A percentile compares a stretch with the other conserved stretches of the same genome.
These are phyloP conservation scores for Sycophila texana DNA, from an alignment of 2,888 invertebrate species.

Conservation along the genomic window DNA sequence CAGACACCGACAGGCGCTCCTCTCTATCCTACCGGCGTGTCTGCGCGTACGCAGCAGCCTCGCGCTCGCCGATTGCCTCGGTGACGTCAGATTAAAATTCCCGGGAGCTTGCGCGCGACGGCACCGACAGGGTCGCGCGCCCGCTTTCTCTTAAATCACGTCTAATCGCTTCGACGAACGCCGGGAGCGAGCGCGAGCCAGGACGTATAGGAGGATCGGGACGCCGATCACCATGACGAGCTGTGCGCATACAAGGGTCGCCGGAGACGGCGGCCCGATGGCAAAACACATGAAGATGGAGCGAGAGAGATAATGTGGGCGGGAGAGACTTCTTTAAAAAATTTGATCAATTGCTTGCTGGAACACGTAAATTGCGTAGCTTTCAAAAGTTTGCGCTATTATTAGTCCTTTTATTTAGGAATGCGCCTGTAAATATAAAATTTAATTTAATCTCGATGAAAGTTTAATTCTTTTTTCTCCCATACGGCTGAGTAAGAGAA, in stretches of 20 bases:
- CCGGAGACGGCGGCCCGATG: neutral
- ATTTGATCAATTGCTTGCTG: too few relatives aligned
- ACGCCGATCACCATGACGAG: slow-evolving; percentile 17
- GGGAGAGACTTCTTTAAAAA: neutral
- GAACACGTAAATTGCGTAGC: too few relatives aligned
- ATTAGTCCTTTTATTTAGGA: too few relatives aligned
- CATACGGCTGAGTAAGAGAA: too few relatives aligned
- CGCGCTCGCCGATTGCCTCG: slow-evolving; percentile 57
- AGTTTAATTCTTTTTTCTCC: too few relatives aligned
- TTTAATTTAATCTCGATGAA: too few relatives aligned
- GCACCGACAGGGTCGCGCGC: slow-evolving; percentile 19
- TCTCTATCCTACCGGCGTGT: neutral
- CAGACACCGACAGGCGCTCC: slow-evolving; percentile 51
- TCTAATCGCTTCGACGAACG: slow-evolving; percentile 63
- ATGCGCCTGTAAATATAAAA: too few relatives aligned
- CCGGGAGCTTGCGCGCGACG: slow-evolving; percentile 36
- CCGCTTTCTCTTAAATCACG: slow-evolving; percentile 60
- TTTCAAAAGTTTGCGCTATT: too few relatives aligned
- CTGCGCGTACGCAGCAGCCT: neutral
- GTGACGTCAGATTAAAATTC: slow-evolving; percentile 64
- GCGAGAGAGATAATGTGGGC: slow-evolving; percentile 16
- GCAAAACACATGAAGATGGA: neutral
- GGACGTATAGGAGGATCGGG: slow-evolving; percentile 18
- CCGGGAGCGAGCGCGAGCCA: slow-evolving; percentile 27
- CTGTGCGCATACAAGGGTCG: neutral